phyloP scores from a whole-genome alignment of 2,113 vertebrate genomes.

The Corvus hawaiiensis region DNA sequence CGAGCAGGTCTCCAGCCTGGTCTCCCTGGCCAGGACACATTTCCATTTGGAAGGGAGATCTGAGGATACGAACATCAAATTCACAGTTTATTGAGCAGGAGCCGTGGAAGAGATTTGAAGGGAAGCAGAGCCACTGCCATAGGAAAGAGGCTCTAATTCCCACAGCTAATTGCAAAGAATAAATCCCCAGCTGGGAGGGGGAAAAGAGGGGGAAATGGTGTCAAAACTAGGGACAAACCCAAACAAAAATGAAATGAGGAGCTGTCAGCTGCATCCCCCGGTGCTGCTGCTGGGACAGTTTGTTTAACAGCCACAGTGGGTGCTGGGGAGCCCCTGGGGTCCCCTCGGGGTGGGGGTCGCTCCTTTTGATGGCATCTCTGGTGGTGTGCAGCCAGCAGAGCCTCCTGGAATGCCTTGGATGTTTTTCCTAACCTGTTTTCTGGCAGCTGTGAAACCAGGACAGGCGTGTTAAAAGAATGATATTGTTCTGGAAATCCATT shows the following conservation, averaged over 20 bases:
- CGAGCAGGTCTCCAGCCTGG: fast-evolving
- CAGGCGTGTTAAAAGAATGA: not conserved
- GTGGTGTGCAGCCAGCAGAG: not conserved
- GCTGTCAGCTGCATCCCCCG: not conserved
- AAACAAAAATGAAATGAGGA: not conserved
- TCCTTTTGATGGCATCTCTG: not conserved
- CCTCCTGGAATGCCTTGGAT: not conserved
- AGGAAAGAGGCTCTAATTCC: not conserved
- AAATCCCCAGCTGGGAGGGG: not conserved
- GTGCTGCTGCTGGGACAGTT: not conserved
- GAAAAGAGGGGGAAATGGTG: not conserved
- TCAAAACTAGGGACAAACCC: not conserved
- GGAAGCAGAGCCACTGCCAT: not conserved
- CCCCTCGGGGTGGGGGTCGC: not conserved
- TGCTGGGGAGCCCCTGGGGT: not conserved
- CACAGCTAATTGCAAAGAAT: not conserved
- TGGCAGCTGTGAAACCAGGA: conserved; percentile 7
- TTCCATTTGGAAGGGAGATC: not conserved
- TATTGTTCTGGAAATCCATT: conserved; percentile 37
- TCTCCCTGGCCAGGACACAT: not conserved
- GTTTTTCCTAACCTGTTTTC: not conserved
- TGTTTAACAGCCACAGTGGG: not conserved
- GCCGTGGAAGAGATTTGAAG: not conserved
- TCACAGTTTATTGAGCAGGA: not conserved
- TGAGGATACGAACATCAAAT: not conserved